Base-by-base conservation (phyloP, 2,888 invertebrate genomes). In the Nemurella pictetii region DNA sequence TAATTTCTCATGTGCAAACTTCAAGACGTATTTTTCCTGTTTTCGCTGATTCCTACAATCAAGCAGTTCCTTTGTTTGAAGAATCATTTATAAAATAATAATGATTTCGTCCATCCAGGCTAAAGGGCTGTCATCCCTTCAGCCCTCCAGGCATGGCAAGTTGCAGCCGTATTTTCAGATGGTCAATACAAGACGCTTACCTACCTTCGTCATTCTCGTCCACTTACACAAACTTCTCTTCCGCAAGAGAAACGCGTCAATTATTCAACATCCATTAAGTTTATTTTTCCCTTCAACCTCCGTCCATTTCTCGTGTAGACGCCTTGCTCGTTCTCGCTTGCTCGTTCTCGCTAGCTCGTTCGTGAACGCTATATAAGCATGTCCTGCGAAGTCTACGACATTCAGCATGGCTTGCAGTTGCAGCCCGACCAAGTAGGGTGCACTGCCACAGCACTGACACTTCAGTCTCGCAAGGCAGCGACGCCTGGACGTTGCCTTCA, bases 121-220 rank as follows among this genome's bases (percentile, higher is more conserved):
- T 9, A 32, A 32, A 32, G 32, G 32, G 32, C 55, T 55, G 55
- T 2, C 55, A 27, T 75, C 9, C 27, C 9, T 36, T 36, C 26
- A 3, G 26, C 0, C 75, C 0, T 9, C 25, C 7, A n/a, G 26
- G 25, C 75, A 75, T 12, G 75, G 2, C 27, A 75, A n/a, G 9
- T 20, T 12, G 20, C 15, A 32, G 73, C 73, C 15, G 75, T 5
- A n/a, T n/a, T 4, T 26, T 28, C 26, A 28, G 28, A 75, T 75
- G 75, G 75, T 75, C 75, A 75, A 75, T 75, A 74, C 55, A 36
- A 36, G n/a, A n/a, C n/a, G n/a, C n/a, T n/a, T n/a, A n/a, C n/a
- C n/a, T 35, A 55, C 55, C 55, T 55, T 12, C 15, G 12, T 12
- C 55, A 20, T 55, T 55, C 55, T 2, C 25, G 15, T 75, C 75